phyloP scores from a whole-genome alignment of 2,113 vertebrate genomes.

The Stomatorhinus ivindoensis region DNA sequence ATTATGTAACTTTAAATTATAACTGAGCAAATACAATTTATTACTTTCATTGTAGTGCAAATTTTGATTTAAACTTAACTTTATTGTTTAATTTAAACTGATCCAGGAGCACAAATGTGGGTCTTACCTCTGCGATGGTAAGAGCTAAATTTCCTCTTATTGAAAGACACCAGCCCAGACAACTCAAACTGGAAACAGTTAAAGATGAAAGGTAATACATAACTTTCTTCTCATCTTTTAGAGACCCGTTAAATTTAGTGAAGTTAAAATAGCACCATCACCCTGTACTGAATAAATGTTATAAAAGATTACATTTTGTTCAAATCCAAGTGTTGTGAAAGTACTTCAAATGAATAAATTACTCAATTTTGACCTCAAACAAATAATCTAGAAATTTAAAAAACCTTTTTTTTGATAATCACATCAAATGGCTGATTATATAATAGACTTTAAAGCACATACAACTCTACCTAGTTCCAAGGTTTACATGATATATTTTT shows the following conservation, averaged over 20 bases:
- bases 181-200: neutral
- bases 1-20: neutral
- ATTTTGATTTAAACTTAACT: neutral
- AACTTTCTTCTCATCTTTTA: conserved; percentile 19
- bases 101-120: conserved; percentile 36
- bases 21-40: neutral
- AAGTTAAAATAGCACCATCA: neutral
- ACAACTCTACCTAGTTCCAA: neutral
- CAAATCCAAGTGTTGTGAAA: neutral
- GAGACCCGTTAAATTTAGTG: neutral
- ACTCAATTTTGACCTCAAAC: neutral
- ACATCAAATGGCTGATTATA: neutral
- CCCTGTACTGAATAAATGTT: neutral
- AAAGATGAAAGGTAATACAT: conserved; percentile 23
- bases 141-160: conserved; percentile 65
- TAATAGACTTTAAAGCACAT: neutral
- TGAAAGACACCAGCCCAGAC: neutral
- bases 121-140: conserved; percentile 76
- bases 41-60: neutral
- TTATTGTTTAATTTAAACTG: conserved; percentile 28
- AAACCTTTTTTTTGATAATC: neutral
- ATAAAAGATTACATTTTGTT: neutral
- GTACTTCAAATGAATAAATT: neutral
- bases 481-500: neutral
- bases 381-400: neutral